These are phyloP conservation scores for Melanotaenia maccullochi DNA, from an alignment of 2,797 vertebrate species.

Conservation along the genomic window DNA sequence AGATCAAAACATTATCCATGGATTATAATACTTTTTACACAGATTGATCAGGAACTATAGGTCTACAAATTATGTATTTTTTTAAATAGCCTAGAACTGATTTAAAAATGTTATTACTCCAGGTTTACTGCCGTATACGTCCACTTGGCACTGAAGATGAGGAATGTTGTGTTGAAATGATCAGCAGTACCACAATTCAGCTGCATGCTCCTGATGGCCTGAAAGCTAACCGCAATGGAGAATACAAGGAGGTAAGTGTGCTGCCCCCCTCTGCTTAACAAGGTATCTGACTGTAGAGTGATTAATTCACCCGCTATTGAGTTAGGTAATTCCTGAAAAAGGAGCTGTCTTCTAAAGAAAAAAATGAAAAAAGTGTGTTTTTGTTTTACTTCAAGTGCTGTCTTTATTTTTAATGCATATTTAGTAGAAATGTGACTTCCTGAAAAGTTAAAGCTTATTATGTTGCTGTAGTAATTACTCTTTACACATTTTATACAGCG, in stretches of 20 bases:
- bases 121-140: constrained; percentile 96
- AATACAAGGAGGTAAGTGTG: constrained; percentile 91
- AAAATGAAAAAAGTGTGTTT: background rate
- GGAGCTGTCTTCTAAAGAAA: background rate
- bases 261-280: background rate
- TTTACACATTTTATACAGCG: no score
- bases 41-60: background rate
- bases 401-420: no score
- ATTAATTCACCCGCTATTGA: background rate
- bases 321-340: background rate
- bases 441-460: no score
- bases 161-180: constrained; percentile 93
- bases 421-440: no score
- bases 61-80: background rate
- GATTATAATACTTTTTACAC: background rate
- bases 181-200: constrained; percentile 90
- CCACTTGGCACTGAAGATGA: constrained; percentile 85
- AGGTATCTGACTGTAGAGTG: background rate
- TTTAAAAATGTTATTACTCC: constrained; percentile 1
- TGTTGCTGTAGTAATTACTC: no score
- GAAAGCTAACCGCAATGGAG: constrained; percentile 91
- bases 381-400: background rate
- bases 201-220: constrained; percentile 93
- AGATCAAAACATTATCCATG: background rate
- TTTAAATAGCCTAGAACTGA: background rate